Evolutionary conservation across 2,797 vertebrate species (phyloP), one percentile per base, ranked within the genome.

Genomic region (Tenualosa ilisha): DNA sequence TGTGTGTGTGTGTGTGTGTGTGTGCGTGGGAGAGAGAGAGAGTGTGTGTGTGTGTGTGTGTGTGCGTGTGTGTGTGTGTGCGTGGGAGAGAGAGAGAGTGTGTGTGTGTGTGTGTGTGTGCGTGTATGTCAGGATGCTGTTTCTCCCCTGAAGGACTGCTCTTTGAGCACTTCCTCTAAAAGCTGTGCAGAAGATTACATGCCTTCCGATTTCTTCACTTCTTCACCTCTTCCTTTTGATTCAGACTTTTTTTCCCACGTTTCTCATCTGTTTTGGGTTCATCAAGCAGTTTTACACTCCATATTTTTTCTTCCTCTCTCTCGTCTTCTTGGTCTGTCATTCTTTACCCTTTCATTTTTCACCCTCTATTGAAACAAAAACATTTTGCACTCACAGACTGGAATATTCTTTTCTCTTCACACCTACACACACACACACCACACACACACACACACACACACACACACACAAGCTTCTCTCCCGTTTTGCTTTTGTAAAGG

Each of bases 401-500:
- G 13, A 83, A 22, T 84, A 61, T 81, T 83, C 56, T 24, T 79
- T 37, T 87, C n/a, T 61, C 85, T 89, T 93, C 89, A 63, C 59
- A 11, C 59, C n/a, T 0, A 63, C 59, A 63, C 59, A 24, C 22
- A 63, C 59, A 63, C 59, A 61, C 59, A 61, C 61, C 61, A 65
- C 59, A 61, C 61, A 65, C 59, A 63, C 59, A 61, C 59, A 61
- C 61, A 65, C 61, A 65, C 59, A 61, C 61, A 65, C 61, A 65
- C 61, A 65, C 61, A 24, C 61, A 65, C 61, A 65, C 61, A 65
- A n/a, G 26, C 50, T 51, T 49, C 53, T 54, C 53, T 17, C 91
- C 93, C 89, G 91, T 22, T 56, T 22, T 56, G 51, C 88, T 86
- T 93, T 94, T 92, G 91, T 90, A n/a, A n/a, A n/a, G n/a, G 85